Evolutionary conservation across 1,140 invertebrate species (phyloP), one percentile per base, ranked within the genome.

Genomic region (Hycleus cichorii): DNA sequence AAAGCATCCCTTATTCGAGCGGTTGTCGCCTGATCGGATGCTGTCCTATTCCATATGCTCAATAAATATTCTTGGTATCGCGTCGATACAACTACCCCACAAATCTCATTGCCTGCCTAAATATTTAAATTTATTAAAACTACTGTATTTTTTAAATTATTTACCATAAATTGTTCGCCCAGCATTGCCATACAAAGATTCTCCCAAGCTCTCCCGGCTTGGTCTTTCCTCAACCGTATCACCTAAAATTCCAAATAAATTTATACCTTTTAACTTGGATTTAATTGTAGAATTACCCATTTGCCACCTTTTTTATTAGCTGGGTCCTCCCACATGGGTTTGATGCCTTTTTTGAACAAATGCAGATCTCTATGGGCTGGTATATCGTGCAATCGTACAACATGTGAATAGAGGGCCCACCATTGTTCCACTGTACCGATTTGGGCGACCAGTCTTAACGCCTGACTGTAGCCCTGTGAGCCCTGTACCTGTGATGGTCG

Each of bases 321-420:
- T 60, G 87, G 83, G 78, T 98, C 95, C 78, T 98, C 95, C 95
- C 95, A 98, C 91, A 98, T 96, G 27, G 96, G 96, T 77, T 95
- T 93, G 61, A 99, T 97, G 59, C 96, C 96, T 69, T 95, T 87
- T 82, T 98, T 98, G 74, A 99, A 99, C 26, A 99, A 81, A 78
- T 97, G 95, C 74, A 97, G 90, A 78, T 98, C 95, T 70, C 91
- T 90, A 69, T 95, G 90, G 26, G 90, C 88, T 47, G 88, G 85
- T 58, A 98, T 80, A 66, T 98, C 90, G 43, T 86, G 87, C 38
- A 94, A 90, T 65, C 94, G 82, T 57, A 90, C 83, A 65, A 98
- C 78, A 76, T 97, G 93, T 74, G 90, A 88, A 77, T 98, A 98
- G 51, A 93, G 79, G 40, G 85, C 83, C 96, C 96, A 98, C 83